These are phyloP conservation scores for Dendroctonus valens DNA, from an alignment of 1,140 invertebrate species.

Conservation along the genomic window DNA sequence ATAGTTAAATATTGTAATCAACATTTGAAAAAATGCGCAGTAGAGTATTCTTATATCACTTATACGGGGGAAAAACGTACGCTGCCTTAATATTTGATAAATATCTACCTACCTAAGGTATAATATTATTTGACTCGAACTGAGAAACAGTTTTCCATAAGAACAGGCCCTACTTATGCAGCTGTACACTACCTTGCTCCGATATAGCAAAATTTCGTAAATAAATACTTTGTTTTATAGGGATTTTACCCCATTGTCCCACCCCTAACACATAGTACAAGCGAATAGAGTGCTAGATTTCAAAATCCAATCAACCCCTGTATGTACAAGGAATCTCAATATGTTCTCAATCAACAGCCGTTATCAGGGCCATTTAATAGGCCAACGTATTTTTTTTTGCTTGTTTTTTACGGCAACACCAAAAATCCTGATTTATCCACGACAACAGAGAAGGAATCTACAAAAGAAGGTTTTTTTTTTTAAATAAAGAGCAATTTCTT, in stretches of 20 bases:
- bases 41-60: slow-evolving; percentile 34
- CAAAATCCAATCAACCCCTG: too few relatives aligned
- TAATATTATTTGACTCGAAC: background rate
- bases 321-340: too few relatives aligned
- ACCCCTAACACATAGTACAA: too few relatives aligned
- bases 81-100: slow-evolving; percentile 7
- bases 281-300: too few relatives aligned
- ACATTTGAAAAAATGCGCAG: slow-evolving; percentile 32
- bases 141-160: too few relatives aligned
- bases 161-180: background rate
- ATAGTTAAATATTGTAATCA: slow-evolving; percentile 27
- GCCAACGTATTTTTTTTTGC: slow-evolving; percentile 1
- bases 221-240: slow-evolving; percentile 27
- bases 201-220: slow-evolving; percentile 11
- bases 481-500: background rate
- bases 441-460: slow-evolving; percentile 31
- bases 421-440: background rate
- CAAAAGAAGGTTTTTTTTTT: slow-evolving; percentile 24
- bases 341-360: background rate
- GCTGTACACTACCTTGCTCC: slow-evolving; percentile 1
- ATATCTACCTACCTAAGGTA: slow-evolving; percentile 8
- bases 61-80: slow-evolving; percentile 23
- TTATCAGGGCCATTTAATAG: background rate
- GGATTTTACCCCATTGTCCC: background rate
- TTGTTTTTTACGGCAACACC: slow-evolving; percentile 1